Evolutionary conservation across 2,888 invertebrate genomes (phyloP), one percentile per base, ranked within the genome.

Genomic region (Acleris literana): DNA sequence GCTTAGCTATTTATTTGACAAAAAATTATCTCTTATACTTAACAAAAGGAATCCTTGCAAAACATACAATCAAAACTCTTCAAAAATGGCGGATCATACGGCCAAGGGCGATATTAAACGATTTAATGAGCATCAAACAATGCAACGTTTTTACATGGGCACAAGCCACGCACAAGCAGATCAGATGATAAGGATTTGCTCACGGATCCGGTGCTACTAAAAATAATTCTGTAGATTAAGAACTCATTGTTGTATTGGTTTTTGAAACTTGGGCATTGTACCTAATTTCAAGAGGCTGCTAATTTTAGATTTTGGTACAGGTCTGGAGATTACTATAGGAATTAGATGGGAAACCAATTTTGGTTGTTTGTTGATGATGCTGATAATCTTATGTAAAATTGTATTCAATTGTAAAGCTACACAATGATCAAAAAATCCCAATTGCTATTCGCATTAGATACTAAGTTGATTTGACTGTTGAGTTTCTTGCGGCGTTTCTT

Each of bases 111-210:
- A 59, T 63, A 55, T 44, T 29, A 52, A 48, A 46, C 52, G 52
- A 53, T 48, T 52, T 64, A 64, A 59, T 43, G 18, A 17, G 39
- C 63, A 46, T 53, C 46, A 53, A 59, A 64, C 64, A 64, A 64
- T 64, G 53, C 64, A 39, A 3, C 44, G 57, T 57, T 52, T 13
- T 64, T 54, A 58, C 58, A 46, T 57, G 51, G 44, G 51, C 13
- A 43, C 52, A 25, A 17, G 18, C 33, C 33, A 58, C 51, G 51
- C 13, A 43, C 52, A 25, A 16, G 25, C 33, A 39, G 64, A 58
- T 64, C 20, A 9, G 16, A 9, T 25, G 63, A 59, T 64, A 64
- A 17, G 20, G 16, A 52, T 20, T 53, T 54, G 64, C 52, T 58
- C 52, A 56, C 39, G 2, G 39, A 13, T 39, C 2, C 39, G 13